phyloP scores from a whole-genome alignment of 2,888 invertebrate species.

The Drosophila longiperda region DNA sequence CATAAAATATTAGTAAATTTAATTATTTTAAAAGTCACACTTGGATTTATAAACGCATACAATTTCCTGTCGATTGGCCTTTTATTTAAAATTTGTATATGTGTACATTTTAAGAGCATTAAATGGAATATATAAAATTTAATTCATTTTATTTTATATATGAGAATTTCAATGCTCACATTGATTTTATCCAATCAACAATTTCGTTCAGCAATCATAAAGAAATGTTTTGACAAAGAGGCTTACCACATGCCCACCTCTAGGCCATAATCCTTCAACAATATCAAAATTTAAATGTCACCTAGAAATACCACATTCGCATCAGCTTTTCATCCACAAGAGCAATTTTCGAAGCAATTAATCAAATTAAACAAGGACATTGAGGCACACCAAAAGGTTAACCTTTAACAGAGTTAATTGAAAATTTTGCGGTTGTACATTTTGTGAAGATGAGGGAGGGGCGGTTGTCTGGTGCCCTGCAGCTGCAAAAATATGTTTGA shows the following conservation, averaged over 20 bases:
- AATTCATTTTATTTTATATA: not conserved
- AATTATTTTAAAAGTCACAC: not conserved
- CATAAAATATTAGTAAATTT: not conserved
- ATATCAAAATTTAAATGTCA: constrained; percentile 63
- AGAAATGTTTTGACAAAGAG: constrained; percentile 27
- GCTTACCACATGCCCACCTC: constrained; percentile 37
- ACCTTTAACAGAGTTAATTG: constrained; percentile 76
- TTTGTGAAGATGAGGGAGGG: constrained; percentile 15
- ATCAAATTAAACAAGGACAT: constrained; percentile 76
- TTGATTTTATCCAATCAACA: constrained; percentile 8
- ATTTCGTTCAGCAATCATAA: constrained; percentile 21
- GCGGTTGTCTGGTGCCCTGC: constrained; percentile 16
- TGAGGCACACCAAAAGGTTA: constrained; percentile 43
- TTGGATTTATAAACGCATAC: not conserved
- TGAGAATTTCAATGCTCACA: not conserved
- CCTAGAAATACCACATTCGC: constrained; percentile 34
- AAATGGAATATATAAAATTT: not conserved
- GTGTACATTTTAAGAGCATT: not conserved
- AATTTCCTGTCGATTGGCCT: not conserved
- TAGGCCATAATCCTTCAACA: constrained; percentile 61
- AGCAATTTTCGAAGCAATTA: constrained; percentile 71
- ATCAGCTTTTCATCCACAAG: constrained; percentile 26
- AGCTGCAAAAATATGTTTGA: constrained; percentile 64
- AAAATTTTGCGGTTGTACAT: constrained; percentile 63
- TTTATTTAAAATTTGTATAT: not conserved